phyloP scores from a whole-genome alignment of 1,140 invertebrate species.

The Drosophila arizonae region DNA sequence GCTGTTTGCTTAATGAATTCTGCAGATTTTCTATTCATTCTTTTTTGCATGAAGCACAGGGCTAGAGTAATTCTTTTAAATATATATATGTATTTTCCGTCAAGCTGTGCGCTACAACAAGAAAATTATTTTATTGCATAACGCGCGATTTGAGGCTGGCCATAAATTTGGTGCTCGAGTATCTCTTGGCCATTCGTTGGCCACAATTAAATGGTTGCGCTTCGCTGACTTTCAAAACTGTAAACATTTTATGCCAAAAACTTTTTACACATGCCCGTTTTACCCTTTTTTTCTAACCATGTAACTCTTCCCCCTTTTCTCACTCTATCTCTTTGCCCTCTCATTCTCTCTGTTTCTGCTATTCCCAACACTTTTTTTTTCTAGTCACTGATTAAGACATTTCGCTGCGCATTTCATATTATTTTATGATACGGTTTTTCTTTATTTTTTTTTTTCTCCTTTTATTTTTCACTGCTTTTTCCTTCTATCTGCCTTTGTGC shows the following conservation, averaged over 20 bases:
- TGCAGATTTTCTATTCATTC: conserved; percentile 40
- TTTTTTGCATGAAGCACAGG: conserved; percentile 21
- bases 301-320: background rate
- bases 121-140: conserved; percentile 78
- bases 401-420: conserved; percentile 39
- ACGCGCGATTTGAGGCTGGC: conserved; percentile 66
- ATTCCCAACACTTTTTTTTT: conserved; percentile 2
- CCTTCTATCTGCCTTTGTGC: background rate
- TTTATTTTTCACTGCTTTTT: conserved; percentile 29
- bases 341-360: background rate
- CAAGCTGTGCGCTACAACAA: conserved; percentile 16
- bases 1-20: conserved; percentile 59
- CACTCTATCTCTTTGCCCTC: background rate
- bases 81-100: background rate
- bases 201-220: conserved; percentile 73
- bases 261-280: conserved; percentile 26
- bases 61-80: background rate
- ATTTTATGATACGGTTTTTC: conserved; percentile 12
- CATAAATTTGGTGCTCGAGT: conserved; percentile 70
- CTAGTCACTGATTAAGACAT: conserved; percentile 62
- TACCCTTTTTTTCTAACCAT: conserved; percentile 12
- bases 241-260: conserved; percentile 69
- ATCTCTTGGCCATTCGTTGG: conserved; percentile 54
- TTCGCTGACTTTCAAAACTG: conserved; percentile 66
- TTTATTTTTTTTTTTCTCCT: conserved; percentile 6